phyloP scores from a whole-genome alignment of 1,140 invertebrate species.

The Brachionus asplanchnoidis region DNA sequence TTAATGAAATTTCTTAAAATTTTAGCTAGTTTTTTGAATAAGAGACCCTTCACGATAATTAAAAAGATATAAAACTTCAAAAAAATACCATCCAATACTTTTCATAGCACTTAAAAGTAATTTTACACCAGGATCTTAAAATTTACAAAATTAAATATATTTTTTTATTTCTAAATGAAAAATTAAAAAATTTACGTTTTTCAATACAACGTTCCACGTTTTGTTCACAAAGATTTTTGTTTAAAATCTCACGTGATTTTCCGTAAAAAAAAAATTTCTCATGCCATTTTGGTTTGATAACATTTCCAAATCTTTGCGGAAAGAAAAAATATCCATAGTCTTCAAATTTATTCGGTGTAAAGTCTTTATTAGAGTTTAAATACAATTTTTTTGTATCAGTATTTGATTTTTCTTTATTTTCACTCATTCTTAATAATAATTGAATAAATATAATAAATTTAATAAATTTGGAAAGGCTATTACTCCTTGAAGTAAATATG shows the following conservation, averaged over 20 bases:
- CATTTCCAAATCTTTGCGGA: conserved; percentile 68
- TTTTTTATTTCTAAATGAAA: background rate
- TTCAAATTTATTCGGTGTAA: conserved; percentile 43
- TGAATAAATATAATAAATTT: background rate
- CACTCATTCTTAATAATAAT: conserved; percentile 8
- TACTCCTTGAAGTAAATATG: background rate
- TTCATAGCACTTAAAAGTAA: conserved; percentile 77
- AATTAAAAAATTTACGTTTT: conserved; percentile 62
- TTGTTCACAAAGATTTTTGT: conserved; percentile 65
- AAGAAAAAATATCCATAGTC: conserved; percentile 72
- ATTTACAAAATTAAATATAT: background rate
- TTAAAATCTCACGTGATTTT: conserved; percentile 62
- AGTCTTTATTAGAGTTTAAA: conserved; percentile 27
- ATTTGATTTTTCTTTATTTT: background rate
- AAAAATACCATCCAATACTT: conserved; percentile 71
- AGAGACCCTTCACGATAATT: background rate
- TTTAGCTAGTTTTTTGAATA: too few relatives aligned
- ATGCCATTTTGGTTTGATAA: conserved; percentile 61
- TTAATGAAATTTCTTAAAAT: background rate
- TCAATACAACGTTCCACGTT: conserved; percentile 71
- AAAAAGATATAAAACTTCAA: background rate
- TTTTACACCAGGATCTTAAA: conserved; percentile 73
- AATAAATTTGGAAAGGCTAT: background rate
- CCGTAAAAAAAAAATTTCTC: conserved; percentile 63
- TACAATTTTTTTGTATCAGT: background rate